Conservation (phyloP, 92 coral and sea anemone species). For the Parazoanthus atlanticus region DNA sequence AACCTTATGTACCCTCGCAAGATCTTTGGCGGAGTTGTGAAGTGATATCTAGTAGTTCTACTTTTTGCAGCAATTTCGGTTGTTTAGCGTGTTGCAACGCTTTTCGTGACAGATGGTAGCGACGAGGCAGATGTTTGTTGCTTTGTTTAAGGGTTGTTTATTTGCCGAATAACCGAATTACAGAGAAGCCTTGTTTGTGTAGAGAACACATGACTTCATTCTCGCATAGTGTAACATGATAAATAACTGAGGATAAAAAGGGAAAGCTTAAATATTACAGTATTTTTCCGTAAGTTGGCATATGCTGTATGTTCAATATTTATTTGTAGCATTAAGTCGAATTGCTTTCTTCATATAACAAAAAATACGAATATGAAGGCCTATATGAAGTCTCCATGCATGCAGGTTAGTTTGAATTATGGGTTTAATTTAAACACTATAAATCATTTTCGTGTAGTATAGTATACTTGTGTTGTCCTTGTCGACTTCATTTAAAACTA, state of each 20-base stretch:
- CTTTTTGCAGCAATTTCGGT: background rate
- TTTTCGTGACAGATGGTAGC: constrained; percentile 25
- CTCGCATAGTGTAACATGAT: background rate
- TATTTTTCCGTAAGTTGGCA: background rate
- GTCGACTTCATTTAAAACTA: too few relatives aligned
- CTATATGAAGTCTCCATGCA: too few relatives aligned
- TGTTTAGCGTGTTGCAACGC: background rate
- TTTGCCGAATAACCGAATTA: background rate
- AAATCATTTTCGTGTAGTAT: background rate
- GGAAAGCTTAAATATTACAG: too few relatives aligned
- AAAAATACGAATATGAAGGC: background rate
- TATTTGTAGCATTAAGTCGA: background rate
- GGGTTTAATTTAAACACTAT: background rate
- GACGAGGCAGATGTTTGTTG: constrained; percentile 12
- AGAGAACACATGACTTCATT: background rate
- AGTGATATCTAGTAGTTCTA: background rate
- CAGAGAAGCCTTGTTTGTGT: background rate
- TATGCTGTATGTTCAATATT: too few relatives aligned
- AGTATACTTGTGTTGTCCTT: too few relatives aligned
- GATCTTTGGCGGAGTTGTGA: background rate
- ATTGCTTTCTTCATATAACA: too few relatives aligned
- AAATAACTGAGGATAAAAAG: background rate
- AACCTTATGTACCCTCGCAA: background rate
- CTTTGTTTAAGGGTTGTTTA: background rate
- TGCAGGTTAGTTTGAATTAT: background rate